phyloP scores from a whole-genome alignment of 2,113 vertebrate species.

The Struthio camelus region DNA sequence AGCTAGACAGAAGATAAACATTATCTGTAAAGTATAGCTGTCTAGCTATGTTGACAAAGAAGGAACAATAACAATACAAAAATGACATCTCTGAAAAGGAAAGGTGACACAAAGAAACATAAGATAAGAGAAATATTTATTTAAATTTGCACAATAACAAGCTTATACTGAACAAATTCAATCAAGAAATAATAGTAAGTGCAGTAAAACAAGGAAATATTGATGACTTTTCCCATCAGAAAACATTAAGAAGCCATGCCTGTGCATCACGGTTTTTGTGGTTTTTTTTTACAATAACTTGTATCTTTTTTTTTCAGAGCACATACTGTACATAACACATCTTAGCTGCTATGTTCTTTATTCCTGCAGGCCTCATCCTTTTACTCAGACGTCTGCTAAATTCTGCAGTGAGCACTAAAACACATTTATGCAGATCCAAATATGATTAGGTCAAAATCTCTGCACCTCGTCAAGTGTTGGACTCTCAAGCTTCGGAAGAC shows the following conservation, averaged over 20 bases:
- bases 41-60: background rate
- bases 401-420: slow-evolving; percentile 66
- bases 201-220: slow-evolving; percentile 89
- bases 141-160: slow-evolving; percentile 97
- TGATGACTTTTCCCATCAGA: slow-evolving; percentile 83
- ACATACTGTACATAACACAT: slow-evolving; percentile 74
- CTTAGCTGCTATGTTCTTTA: slow-evolving; percentile 67
- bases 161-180: slow-evolving; percentile 87
- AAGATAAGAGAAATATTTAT: slow-evolving; percentile 97
- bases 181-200: slow-evolving; percentile 85
- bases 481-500: slow-evolving; percentile 25
- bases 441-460: slow-evolving; percentile 43
- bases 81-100: background rate
- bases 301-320: slow-evolving; percentile 61
- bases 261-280: slow-evolving; percentile 69
- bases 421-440: slow-evolving; percentile 53
- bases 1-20: background rate
- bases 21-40: background rate
- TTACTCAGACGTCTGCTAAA: slow-evolving; percentile 40
- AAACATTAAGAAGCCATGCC: slow-evolving; percentile 84
- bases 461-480: slow-evolving; percentile 35
- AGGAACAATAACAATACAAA: background rate
- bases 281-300: slow-evolving; percentile 70
- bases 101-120: slow-evolving; percentile 1
- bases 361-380: slow-evolving; percentile 73